Evolutionary conservation across 2,797 vertebrate species (phyloP).

Genomic region (Simalia tracyae): DNA sequence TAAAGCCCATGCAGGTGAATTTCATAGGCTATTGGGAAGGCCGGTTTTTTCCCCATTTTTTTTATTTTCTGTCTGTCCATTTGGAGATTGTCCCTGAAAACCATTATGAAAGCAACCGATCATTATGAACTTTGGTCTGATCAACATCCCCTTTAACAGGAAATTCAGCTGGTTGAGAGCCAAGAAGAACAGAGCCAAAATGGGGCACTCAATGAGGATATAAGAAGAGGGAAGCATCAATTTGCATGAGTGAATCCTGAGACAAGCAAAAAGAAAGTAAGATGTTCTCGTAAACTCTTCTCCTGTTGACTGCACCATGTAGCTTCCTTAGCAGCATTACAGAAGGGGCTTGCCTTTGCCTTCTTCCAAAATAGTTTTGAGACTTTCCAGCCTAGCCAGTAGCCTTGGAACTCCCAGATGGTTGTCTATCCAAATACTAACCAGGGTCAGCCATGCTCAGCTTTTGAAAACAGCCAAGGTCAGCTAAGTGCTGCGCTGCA

Average conservation of each 20-base stretch:
- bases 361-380: not conserved
- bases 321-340: not conserved
- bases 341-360: not conserved
- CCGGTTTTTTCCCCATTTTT: not conserved
- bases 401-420: not conserved
- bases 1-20: not conserved
- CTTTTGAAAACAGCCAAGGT: not conserved
- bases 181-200: not conserved
- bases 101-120: not conserved
- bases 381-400: not conserved
- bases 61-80: not conserved
- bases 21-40: not conserved
- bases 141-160: not conserved
- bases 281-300: not conserved
- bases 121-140: not conserved
- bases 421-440: not conserved
- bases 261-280: not conserved
- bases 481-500: not conserved
- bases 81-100: constrained; percentile 16
- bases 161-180: not conserved
- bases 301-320: not conserved
- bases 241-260: not conserved
- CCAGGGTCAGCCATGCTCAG: not conserved
- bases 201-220: not conserved
- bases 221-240: not conserved